Conservation (phyloP, 2,113 vertebrate genomes). For the Himantopus leucocephalus region DNA sequence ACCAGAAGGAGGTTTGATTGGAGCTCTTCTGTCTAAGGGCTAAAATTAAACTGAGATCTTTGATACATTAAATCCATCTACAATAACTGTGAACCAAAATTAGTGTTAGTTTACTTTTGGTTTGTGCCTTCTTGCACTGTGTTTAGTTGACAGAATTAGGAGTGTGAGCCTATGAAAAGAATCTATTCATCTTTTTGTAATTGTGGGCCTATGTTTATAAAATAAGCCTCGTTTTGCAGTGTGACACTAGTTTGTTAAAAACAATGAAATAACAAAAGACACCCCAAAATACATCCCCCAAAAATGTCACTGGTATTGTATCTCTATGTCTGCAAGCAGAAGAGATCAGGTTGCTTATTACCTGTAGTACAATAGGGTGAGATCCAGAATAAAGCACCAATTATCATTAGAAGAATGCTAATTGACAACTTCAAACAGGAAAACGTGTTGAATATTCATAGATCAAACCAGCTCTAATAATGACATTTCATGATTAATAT, state of each 20-base stretch:
- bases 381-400: background rate
- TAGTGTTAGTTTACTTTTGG: background rate
- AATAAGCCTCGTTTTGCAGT: background rate
- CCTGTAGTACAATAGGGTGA: background rate
- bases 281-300: background rate
- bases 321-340: background rate
- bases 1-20: background rate
- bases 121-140: background rate
- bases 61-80: background rate
- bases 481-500: background rate
- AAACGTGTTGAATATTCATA: constrained; percentile 4
- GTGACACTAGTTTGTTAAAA: background rate
- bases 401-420: constrained; percentile 23
- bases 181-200: background rate
- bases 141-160: background rate
- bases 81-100: background rate
- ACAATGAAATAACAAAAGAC: background rate
- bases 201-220: background rate
- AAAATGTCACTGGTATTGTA: background rate
- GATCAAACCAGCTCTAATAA: background rate
- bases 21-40: background rate
- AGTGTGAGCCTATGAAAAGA: background rate
- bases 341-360: background rate
- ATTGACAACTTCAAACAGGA: constrained; percentile 3
- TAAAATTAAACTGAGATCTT: background rate